These are phyloP conservation scores for Typhlichthys subterraneus DNA, from an alignment of 2,797 vertebrate species.

Conservation along the genomic window DNA sequence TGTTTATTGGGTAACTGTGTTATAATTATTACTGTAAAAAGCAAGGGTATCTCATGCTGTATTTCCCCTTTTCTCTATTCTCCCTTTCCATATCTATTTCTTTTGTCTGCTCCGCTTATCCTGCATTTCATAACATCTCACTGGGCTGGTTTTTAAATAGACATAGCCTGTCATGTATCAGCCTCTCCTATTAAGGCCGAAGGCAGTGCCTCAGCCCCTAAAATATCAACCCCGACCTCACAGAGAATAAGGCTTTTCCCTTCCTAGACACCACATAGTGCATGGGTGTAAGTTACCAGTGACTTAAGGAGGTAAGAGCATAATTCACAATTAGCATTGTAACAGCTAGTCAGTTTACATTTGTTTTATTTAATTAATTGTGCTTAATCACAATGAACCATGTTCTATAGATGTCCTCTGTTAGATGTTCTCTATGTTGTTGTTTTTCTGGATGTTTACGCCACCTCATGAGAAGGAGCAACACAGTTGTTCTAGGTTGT, in stretches of 20 bases:
- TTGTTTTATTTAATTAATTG: not conserved
- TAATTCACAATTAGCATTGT: too few relatives aligned
- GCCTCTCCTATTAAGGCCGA: slow-evolving; percentile 77
- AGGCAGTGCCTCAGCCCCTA: slow-evolving; percentile 57
- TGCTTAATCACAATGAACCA: slow-evolving; percentile 4
- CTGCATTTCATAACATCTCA: slow-evolving; percentile 24
- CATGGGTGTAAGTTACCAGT: not conserved
- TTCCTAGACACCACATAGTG: too few relatives aligned
- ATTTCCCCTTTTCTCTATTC: not conserved
- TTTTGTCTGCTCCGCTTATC: slow-evolving; percentile 28
- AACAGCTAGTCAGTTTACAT: too few relatives aligned
- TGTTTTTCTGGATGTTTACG: slow-evolving; percentile 3
- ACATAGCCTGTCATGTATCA: slow-evolving; percentile 56
- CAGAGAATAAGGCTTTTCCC: not conserved
- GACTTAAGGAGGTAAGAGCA: not conserved
- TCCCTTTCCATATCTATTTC: not conserved
- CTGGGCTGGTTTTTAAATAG: slow-evolving; percentile 79
- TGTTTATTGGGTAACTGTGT: too few relatives aligned
- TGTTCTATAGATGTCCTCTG: slow-evolving; percentile 2
- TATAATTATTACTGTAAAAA: not conserved
- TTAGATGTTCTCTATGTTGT: not conserved
- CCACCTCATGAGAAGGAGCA: slow-evolving; percentile 15
- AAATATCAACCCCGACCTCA: slow-evolving; percentile 71
- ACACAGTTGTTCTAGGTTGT: slow-evolving; percentile 9
- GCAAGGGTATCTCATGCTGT: not conserved